phyloP scores from a whole-genome alignment of 2,797 vertebrate genomes.

The Delichon dasypus region DNA sequence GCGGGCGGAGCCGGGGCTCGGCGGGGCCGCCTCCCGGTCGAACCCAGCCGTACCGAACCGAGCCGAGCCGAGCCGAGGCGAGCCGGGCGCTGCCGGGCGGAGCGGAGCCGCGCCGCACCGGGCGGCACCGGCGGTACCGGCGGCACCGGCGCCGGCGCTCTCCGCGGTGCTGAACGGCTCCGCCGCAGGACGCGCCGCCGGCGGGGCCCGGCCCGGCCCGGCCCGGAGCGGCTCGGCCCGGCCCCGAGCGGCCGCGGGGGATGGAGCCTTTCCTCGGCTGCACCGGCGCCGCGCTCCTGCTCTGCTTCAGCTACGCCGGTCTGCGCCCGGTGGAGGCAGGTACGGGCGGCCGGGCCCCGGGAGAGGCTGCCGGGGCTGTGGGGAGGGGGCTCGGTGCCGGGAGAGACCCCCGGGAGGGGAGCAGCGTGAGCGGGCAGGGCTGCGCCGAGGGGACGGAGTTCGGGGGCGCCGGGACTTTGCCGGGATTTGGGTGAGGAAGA shows the following conservation, averaged over 20 bases:
- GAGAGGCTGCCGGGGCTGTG: not conserved
- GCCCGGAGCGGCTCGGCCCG: not conserved
- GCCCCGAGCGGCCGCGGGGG: conserved; percentile 33
- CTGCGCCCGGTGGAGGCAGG: conserved; percentile 75
- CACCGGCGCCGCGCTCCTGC: conserved; percentile 70
- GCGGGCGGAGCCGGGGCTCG: conserved; percentile 52
- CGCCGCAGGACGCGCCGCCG: conserved; percentile 43
- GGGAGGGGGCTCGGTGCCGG: not conserved
- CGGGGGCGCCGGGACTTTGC: not conserved
- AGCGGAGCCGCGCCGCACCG: not conserved
- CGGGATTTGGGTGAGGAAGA: not conserved
- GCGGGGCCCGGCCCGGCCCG: conserved; percentile 32
- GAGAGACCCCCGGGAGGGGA: not conserved
- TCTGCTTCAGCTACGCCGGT: conserved; percentile 73
- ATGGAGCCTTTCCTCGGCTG: conserved; percentile 60
- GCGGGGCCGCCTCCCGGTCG: not conserved
- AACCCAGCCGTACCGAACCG: not conserved
- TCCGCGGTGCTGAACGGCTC: conserved; percentile 47
- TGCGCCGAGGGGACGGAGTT: not conserved
- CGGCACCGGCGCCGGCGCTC: not conserved
- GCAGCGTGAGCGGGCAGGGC: not conserved
- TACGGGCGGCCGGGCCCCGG: conserved; percentile 46
- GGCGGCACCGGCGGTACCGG: not conserved
- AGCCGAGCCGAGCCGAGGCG: not conserved
- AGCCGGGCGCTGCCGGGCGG: not conserved